Evolutionary conservation across 1,140 invertebrate genomes (phyloP), one percentile per base, ranked within the genome.

Genomic region (Scaptomyza montana): DNA sequence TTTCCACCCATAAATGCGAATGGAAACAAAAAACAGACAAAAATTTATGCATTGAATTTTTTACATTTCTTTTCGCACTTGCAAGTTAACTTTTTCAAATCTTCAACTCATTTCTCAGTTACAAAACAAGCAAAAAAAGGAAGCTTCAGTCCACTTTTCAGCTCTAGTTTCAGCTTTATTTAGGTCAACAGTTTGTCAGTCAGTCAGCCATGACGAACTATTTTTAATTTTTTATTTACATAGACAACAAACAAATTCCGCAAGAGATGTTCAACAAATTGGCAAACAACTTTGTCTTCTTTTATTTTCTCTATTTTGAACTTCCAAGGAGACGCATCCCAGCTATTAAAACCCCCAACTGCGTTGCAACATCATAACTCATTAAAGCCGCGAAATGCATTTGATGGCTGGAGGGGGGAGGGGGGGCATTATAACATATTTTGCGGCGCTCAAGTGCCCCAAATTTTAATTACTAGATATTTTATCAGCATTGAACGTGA

Each of bases 401-500:
- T 53, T 74, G 30, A 1, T 16, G 30, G 30, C 5, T 5, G 5
- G 21, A 3, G 28, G 12, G 13, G 21, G 30, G 2, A 5, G 30
- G 5, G 30, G 30, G 28, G 12, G 13, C 63, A 50, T 56, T 57
- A 16, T 25, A 66, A 49, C 51, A 45, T 19, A 64, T 57, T 54
- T 77, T 68, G 70, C 46, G 47, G 75, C 75, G 54, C 63, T 70
- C 79, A 77, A 74, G 77, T 56, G 80, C 74, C 67, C 46, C 67
- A 72, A 65, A 72, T 69, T 73, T 78, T 78, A 87, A 86, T 78
- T 78, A 62, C 75, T 46, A 47, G 41, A 39, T 49, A 65, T 72
- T 62, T 69, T 72, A 81, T 81, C 74, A 69, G 61, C 39, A 36
- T n/a, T 19, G 36, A 50, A 43, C 46, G 59, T 55, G 60, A 33